Evolutionary conservation across 2,113 vertebrate species (phyloP).

Genomic region (Ageneiosus marmoratus): DNA sequence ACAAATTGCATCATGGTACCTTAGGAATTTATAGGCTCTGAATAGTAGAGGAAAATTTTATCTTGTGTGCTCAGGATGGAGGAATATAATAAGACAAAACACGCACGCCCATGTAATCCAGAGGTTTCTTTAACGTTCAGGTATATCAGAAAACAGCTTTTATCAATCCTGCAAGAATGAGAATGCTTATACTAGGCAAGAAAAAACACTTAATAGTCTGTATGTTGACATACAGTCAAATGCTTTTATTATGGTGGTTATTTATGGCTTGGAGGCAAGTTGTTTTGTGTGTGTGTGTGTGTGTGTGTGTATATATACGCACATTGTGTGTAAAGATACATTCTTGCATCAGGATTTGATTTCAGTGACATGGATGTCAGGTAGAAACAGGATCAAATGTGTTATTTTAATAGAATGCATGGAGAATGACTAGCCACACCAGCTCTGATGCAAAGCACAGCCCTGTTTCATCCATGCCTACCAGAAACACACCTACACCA

Average conservation of each 20-base stretch:
- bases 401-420: constrained; percentile 6
- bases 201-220: no score
- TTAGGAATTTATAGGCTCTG: constrained; percentile 31
- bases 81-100: constrained; percentile 28
- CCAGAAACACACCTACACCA: constrained; percentile 22
- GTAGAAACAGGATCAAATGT: constrained; percentile 3
- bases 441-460: constrained; percentile 24
- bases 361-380: neutral
- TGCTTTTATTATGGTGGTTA: neutral
- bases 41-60: constrained; percentile 32
- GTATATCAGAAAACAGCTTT: neutral
- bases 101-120: constrained; percentile 16
- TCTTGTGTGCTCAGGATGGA: constrained; percentile 20
- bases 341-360: constrained; percentile 17
- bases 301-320: neutral
- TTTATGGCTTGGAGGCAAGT: neutral
- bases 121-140: neutral
- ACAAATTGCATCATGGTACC: constrained; percentile 55
- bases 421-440: neutral
- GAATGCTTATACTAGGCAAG: neutral
- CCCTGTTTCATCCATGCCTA: constrained; percentile 36
- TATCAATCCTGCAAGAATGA: neutral
- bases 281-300: neutral
- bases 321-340: neutral
- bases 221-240: no score